These are phyloP conservation scores for Penaeus vannamei DNA, from an alignment of 1,140 invertebrate species.

Conservation along the genomic window DNA sequence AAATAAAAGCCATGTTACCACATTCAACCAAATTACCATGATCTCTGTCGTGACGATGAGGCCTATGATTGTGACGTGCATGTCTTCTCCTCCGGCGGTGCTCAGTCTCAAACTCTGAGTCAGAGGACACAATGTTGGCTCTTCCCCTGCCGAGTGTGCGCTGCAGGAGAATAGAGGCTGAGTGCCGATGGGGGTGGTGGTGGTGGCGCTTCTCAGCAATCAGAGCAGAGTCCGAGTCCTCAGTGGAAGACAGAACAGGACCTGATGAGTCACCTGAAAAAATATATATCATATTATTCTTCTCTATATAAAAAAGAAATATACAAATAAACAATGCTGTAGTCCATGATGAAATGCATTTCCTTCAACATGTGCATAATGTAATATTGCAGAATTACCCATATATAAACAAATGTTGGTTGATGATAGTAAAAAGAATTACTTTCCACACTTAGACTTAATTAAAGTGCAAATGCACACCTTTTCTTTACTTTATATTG, in stretches of 20 bases:
- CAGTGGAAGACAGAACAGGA: conserved; percentile 59
- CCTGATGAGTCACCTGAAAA: conserved; percentile 59
- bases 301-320: too few relatives aligned
- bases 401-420: too few relatives aligned
- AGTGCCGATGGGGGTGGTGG: conserved; percentile 58
- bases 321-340: too few relatives aligned
- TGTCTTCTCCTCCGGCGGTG: conserved; percentile 52
- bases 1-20: conserved; percentile 70
- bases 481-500: too few relatives aligned
- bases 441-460: too few relatives aligned
- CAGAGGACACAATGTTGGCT: conserved; percentile 63
- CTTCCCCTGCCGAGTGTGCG: conserved; percentile 59
- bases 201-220: conserved; percentile 42
- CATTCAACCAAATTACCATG: conserved; percentile 67
- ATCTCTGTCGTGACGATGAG: conserved; percentile 68
- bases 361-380: too few relatives aligned
- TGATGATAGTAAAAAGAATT: too few relatives aligned
- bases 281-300: not conserved
- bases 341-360: too few relatives aligned
- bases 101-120: conserved; percentile 65
- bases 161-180: conserved; percentile 55
- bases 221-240: conserved; percentile 62
- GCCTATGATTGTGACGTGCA: conserved; percentile 58
- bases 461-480: too few relatives aligned
- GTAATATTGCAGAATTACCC: too few relatives aligned